phyloP scores from a whole-genome alignment of 1,140 invertebrate genomes.

The Rhizoglyphus robini region DNA sequence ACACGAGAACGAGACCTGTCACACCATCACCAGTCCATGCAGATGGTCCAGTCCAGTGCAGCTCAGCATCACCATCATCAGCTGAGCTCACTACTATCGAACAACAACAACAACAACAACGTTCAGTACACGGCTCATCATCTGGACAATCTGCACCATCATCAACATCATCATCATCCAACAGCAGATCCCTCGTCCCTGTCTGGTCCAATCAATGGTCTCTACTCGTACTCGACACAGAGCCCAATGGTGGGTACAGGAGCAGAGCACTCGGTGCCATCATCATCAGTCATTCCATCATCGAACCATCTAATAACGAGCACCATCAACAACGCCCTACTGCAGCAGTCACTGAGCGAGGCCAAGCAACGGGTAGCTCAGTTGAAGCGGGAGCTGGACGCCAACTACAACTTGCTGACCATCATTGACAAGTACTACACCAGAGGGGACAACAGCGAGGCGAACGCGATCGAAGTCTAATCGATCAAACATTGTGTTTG shows the following conservation, averaged over 20 bases:
- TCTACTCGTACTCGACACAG: not conserved
- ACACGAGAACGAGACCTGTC: too few relatives aligned
- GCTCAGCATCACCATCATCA: too few relatives aligned
- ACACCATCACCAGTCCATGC: too few relatives aligned
- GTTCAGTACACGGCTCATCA: not conserved
- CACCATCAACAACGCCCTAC: not conserved
- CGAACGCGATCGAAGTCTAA: constrained; percentile 21
- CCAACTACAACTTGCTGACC: constrained; percentile 18
- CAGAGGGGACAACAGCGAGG: constrained; percentile 16
- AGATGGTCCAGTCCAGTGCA: too few relatives aligned
- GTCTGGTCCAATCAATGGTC: not conserved
- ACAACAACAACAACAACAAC: not conserved
- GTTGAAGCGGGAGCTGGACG: constrained; percentile 22
- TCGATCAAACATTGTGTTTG: too few relatives aligned
- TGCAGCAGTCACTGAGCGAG: constrained; percentile 21
- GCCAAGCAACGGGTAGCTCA: constrained; percentile 21
- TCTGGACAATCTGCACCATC: not conserved
- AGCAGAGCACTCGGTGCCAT: not conserved
- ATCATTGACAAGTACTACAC: constrained; percentile 24
- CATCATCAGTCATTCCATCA: not conserved
- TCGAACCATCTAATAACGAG: not conserved
- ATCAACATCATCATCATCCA: not conserved
- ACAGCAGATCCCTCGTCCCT: not conserved
- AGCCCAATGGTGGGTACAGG: not conserved
- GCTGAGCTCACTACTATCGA: not conserved